Evolutionary conservation across 2,113 vertebrate species (phyloP), one percentile per base, ranked within the genome.

Genomic region (Regulus satrapa): DNA sequence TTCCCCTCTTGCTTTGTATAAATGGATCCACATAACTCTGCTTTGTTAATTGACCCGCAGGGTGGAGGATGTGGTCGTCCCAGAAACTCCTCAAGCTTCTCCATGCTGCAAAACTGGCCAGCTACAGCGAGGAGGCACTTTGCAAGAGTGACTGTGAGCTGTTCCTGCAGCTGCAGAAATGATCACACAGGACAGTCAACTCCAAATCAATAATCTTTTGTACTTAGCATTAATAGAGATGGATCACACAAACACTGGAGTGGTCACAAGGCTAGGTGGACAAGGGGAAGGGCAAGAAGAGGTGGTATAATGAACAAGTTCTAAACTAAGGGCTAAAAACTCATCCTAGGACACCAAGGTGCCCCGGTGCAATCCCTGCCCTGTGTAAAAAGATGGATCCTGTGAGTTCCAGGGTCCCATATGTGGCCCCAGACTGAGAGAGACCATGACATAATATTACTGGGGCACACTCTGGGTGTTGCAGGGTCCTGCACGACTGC

Each of bases 301-400:
- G 9, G 8, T 21, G 11, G 2, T 15, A 6, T 38, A 84, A 88
- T 4, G 13, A 78, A 45, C 18, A 43, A 41, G 7, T 74, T 73
- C 46, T 74, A 62, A 56, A 5, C 34, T 19, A 9, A 31, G 23
- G 14, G 34, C 34, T 59, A 55, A 21, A 46, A 45, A 6, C 12
- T 13, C 34, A 36, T 10, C 6, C 38, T 8, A 51, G 48, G 54
- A 64, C n/a, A 83, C 8, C 36, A 38, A 49, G 19, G 8, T 36
- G 8, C 3, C 18, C 46, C 63, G 43, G 11, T 12, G 25, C 38
- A 71, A 15, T 38, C 23, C 41, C n/a, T 49, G 41, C 32, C 26
- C 14, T 0, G 0, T 13, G 20, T 41, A 31, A 43, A 68, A 36
- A 66, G 21, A 31, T 9, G 13, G 23, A 66, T n/a, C 25, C 46